Evolutionary conservation across 2,888 invertebrate species (phyloP), one percentile per base, ranked within the genome.

Genomic region (Heterodera filipjevi): DNA sequence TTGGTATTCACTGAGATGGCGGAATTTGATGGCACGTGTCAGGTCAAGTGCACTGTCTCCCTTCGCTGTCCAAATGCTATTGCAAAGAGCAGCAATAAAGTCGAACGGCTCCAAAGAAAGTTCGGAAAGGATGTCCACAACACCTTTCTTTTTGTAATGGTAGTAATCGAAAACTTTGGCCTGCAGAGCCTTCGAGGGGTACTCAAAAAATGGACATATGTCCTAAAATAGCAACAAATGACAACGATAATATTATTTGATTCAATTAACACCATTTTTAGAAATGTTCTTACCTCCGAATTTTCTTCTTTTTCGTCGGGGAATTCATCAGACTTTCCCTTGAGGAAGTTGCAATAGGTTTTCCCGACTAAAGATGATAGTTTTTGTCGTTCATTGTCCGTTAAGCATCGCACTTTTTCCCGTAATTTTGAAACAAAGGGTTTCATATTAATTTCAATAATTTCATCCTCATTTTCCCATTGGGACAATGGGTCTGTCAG

Each of bases 51-150:
- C 35, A 44, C 44, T 46, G 46, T 19, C 46, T 19, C 22, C 27
- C 59, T 59, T n/a, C n/a, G 1, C 6, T n/a, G 59, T 59, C 59
- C 59, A 59, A 59, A 70, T 44, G 33, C 77, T 77, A 27, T 66
- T 77, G 66, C 78, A 78, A n/a, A 78, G 44, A 16, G 74, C 44
- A 39, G 78, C 76, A n/a, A 78, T 27, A 32, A 78, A 66, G 5
- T 77, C 75, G 66, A 78, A 78, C 27, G 35, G 30, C 22, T 49
- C 44, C 30, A 78, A 33, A 3, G 64, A 14, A n/a, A 39, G 22
- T 35, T 78, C 78, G 16, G 19, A 32, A 32, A 78, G 78, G 16
- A 78, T 75, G 30, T 77, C 33, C 27, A 30, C 14, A 32, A 78
- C 44, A 22, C 8, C 22, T 46, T 78, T 78, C 3, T 27, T 19